Percentiles rank a stretch among this genome's conserved stretches.
These are phyloP conservation scores for Ooceraea biroi DNA, from an alignment of 1,140 invertebrate genomes.

Conservation along the genomic window DNA sequence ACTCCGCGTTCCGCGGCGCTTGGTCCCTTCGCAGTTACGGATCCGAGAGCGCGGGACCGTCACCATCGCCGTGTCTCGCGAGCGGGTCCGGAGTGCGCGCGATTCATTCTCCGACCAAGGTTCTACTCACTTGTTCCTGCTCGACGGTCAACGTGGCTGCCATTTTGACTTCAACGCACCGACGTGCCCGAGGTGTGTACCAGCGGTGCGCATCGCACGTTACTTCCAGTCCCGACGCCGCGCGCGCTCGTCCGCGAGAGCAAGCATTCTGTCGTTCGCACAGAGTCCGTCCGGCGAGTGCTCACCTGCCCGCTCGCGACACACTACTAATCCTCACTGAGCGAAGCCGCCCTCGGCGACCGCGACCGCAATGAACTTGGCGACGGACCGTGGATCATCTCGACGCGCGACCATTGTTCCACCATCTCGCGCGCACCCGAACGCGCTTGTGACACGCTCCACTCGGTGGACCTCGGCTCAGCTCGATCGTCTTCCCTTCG, in stretches of 20 bases:
- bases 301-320: conserved; percentile 29
- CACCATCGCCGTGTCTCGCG: too few species aligned
- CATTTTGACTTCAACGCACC: conserved; percentile 85
- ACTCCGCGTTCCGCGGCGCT: too few species aligned
- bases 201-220: not conserved
- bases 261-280: conserved; percentile 41
- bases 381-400: conserved; percentile 48
- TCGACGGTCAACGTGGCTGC: conserved; percentile 90
- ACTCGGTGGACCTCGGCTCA: conserved; percentile 20
- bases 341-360: not conserved
- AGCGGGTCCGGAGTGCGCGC: too few species aligned
- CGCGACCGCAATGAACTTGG: not conserved
- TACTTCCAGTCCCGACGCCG: conserved; percentile 40
- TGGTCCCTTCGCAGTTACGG: too few species aligned
- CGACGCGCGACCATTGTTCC: conserved; percentile 58
- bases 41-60: too few species aligned
- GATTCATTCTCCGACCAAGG: conserved; percentile 14
- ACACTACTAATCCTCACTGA: conserved; percentile 23
- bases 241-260: conserved; percentile 18
- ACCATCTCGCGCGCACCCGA: conserved; percentile 46
- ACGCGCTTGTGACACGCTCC: conserved; percentile 52
- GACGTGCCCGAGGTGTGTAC: conserved; percentile 62
- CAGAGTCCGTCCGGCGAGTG: not conserved
- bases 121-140: conserved; percentile 89
- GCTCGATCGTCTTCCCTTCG: conserved; percentile 65